Evolutionary conservation across 2,113 vertebrate species (phyloP).

Genomic region (Pristiophorus japonicus): DNA sequence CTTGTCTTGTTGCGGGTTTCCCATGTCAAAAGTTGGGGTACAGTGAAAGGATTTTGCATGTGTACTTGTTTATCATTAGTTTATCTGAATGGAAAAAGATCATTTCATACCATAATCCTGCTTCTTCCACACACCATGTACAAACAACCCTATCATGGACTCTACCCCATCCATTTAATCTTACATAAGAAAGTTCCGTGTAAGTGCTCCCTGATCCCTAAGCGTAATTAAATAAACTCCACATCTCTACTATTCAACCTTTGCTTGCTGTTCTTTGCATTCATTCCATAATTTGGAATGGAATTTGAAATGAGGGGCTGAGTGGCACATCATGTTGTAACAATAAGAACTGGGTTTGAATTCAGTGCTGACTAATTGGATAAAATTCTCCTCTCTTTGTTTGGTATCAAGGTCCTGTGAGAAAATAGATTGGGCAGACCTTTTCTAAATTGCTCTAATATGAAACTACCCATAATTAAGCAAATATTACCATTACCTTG

Average conservation of each 20-base stretch:
- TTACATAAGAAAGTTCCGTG: too few relatives aligned
- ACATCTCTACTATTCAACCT: too few relatives aligned
- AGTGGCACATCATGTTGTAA: background rate
- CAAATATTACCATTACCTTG: background rate
- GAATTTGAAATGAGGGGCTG: conserved; percentile 19
- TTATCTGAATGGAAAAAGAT: background rate
- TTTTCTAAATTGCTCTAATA: background rate
- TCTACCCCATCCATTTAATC: too few relatives aligned
- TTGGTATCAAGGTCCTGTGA: background rate
- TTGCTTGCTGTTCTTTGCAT: background rate
- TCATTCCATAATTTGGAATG: background rate
- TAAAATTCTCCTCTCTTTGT: background rate
- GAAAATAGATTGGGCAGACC: background rate
- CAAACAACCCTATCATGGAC: background rate
- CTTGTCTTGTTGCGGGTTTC: background rate
- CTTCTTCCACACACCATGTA: background rate
- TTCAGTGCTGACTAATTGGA: background rate
- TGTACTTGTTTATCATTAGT: background rate
- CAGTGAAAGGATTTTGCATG: background rate
- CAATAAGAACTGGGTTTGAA: background rate
- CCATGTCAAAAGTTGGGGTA: background rate
- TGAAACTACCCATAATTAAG: background rate
- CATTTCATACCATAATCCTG: background rate
- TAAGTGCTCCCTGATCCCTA: too few relatives aligned
- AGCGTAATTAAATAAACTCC: too few relatives aligned